Base-by-base conservation (phyloP, 1,140 invertebrate species). In the Arctopsyche grandis region DNA sequence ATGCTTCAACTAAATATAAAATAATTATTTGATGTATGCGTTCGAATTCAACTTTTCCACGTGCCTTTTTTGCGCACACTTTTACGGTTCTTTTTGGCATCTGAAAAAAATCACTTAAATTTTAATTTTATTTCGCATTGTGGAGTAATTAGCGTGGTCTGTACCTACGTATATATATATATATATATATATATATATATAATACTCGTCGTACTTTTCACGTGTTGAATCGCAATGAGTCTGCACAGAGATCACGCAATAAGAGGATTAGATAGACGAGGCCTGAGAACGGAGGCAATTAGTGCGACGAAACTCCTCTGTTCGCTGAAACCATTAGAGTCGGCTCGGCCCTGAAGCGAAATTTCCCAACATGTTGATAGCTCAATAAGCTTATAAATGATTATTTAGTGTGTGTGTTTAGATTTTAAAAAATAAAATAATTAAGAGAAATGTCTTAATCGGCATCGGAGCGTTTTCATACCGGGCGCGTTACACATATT, bases 241-340 rank as follows among this genome's bases (percentile, higher is more conserved):
- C 21, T 21, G 5, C 63, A 66, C 63, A 26, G 24, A 66, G 63
- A 63, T 76, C 74, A 76, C 74, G 74, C 74, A 76, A 76, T 76
- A 46, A n/a, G 56, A 38, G 21, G 52, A 76, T 76, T 76, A 76
- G 58, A 76, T 76, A 76, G 58, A 76, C 56, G 56, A 10, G 26
- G 24, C 46, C 19, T 26, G 44, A 73, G 70, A 73, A 73, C 43
- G 46, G 71, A 56, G 71, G 19, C 48, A 74, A 74, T 74, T 74
- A 74, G 19, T 21, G 16, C 26, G 7, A 38, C 38, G 69, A 73
- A 73, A 73, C n/a, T 73, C 69, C 16, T 43, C 69, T 46, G 29
- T 22, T 73, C 43, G 21, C 26, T 69, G 14, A 43, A 43, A 29
- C 22, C 21, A 73, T 12, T 43, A 46, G 16, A 73, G 19, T 46